Evolutionary conservation across 2,113 vertebrate species (phyloP), one percentile per base, ranked within the genome.

Genomic region (Boleophthalmus pectinirostris): DNA sequence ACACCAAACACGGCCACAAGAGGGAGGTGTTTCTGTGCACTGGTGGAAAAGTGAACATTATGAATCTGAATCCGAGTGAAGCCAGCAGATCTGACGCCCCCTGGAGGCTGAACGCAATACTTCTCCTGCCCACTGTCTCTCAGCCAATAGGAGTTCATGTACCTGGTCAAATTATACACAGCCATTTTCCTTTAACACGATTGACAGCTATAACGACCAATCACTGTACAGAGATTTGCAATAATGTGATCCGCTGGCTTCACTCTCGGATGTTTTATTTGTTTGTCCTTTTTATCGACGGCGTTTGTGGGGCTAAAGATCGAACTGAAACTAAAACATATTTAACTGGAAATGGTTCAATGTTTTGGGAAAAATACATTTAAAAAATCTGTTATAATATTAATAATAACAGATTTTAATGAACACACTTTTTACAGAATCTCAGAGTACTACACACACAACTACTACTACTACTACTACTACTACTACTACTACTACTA

Each of bases 261-360:
- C 64, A 66, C n/a, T 45, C 46, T 66, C 21, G 1, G n/a, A 46
- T 66, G 0, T 66, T n/a, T n/a, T n/a, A n/a, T 8, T 45, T 13
- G 2, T 21, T 3, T 56, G n/a, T 56, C 35, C 20, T 46, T 66
- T 66, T 46, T 46, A 24, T 66, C 7, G 3, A 24, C 43, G 14
- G 64, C 43, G 23, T 72, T 75, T n/a, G 53, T 66, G 61, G 56
- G 65, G 45, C 51, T 43, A 43, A 43, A 8, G 10, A 43, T 43
- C 38, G 7, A 10, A 11, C 38, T 61, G 64, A 65, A 69, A 80
- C 77, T 66, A 75, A 67, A 71, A 33, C 66, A 24, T 65, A 45
- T 43, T 77, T 47, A 54, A 5, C 35, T 45, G 43, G 35, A 66
- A 66, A 66, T 8, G 21, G 64, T 66, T 66, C 38, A 66, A 13